Conservation (phyloP, 1,140 invertebrate genomes). For the Cryptotermes secundus region DNA sequence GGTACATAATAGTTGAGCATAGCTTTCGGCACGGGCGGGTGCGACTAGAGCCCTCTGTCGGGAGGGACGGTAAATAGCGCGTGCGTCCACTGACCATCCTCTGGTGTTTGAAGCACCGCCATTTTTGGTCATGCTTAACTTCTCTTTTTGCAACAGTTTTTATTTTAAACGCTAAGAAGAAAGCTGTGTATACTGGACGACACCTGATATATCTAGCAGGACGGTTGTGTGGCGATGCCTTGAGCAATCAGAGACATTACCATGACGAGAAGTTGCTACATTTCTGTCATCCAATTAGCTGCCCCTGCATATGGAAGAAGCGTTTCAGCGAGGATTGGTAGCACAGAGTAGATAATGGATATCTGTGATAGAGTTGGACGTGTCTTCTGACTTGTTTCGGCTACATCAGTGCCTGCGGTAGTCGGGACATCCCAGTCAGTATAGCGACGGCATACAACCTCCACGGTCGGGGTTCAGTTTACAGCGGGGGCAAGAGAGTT, state of each 20-base stretch:
- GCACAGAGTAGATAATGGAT: background rate
- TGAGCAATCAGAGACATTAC: background rate
- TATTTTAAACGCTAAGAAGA: background rate
- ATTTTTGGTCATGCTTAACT: slow-evolving; percentile 7
- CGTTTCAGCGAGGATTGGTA: background rate
- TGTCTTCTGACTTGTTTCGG: background rate
- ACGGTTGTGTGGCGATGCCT: slow-evolving; percentile 4
- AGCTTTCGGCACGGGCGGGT: background rate
- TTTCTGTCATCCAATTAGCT: background rate
- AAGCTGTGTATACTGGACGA: background rate
- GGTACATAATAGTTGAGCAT: background rate
- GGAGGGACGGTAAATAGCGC: slow-evolving; percentile 1
- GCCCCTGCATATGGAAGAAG: slow-evolving; percentile 3
- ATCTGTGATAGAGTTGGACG: background rate
- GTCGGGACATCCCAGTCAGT: too few species aligned
- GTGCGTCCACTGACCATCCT: background rate
- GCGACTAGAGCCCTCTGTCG: background rate
- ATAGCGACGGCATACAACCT: too few species aligned
- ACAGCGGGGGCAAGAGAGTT: too few species aligned
- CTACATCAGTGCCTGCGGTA: background rate
- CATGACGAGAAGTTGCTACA: background rate
- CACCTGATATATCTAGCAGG: slow-evolving; percentile 7
- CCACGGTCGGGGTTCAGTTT: too few species aligned
- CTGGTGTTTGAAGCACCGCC: background rate
- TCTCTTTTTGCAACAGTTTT: background rate